Evolutionary conservation across 1,140 invertebrate genomes (phyloP), one percentile per base, ranked within the genome.

Genomic region (Drosophila athabasca): DNA sequence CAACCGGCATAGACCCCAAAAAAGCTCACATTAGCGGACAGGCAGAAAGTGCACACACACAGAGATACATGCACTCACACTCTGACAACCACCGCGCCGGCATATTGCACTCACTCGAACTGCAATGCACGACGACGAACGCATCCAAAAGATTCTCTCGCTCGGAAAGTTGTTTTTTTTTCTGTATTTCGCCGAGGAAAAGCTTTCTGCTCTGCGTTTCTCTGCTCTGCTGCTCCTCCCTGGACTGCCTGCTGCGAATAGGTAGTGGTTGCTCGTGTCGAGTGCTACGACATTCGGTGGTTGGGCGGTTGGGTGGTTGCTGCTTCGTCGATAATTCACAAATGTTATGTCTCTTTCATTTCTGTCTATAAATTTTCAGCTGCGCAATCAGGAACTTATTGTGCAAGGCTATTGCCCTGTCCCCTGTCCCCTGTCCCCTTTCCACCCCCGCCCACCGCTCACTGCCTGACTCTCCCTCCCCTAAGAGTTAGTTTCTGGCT

Each of bases 321-420:
- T 22, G 60, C 44, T 11, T 4, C 35, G 11, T 46, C 46, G 50
- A 15, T 57, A 55, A 22, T 64, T 48, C 50, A 17, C 24, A 39
- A 62, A 49, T 45, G 24, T 35, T 44, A 17, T 53, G 41, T 61
- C 22, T 44, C 6, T 55, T 35, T 45, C 45, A 29, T 54, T 52
- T 7, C 19, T 60, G 54, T 57, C 66, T 45, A n/a, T 46, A 35
- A 24, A 69, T 50, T 44, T 62, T 48, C 29, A 65, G 61, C 76
- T 41, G 67, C 83, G 70, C 83, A 87, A 87, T 83, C 82, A 72
- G 64, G 67, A 88, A 87, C 67, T 76, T 83, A 87, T 87, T 87
- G 83, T 75, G 83, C 76, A 72, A 87, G 83, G 83, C 71, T 79
- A 54, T 39, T 39, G 62, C 31, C 29, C 24, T 26, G 24, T 5